A percentile compares a stretch with the other conserved stretches of the same genome.
Evolutionary conservation across 2,888 invertebrate genomes (phyloP).

Genomic region (Dasypogon diadema): DNA sequence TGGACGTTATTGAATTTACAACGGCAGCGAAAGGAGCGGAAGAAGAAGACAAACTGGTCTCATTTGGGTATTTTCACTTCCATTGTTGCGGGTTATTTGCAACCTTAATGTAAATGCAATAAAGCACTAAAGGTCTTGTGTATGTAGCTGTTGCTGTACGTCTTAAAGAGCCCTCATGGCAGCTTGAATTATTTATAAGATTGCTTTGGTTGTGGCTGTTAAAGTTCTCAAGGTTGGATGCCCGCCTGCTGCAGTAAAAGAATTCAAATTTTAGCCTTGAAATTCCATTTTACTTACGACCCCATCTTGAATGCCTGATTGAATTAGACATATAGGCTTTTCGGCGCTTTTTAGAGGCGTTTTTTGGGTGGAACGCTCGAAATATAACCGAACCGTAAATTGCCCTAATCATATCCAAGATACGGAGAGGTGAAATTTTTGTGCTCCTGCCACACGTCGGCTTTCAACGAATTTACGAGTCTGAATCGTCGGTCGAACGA

Average conservation of each 20-base stretch:
- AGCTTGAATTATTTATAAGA: too few relatives aligned
- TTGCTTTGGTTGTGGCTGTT: too few relatives aligned
- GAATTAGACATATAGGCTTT: background rate
- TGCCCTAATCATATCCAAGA: conserved; percentile 19
- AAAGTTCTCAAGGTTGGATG: too few relatives aligned
- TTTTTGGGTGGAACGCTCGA: background rate
- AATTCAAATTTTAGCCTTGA: too few relatives aligned
- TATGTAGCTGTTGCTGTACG: too few relatives aligned
- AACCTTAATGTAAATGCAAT: conserved; percentile 15
- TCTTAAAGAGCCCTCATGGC: too few relatives aligned
- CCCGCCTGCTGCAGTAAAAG: too few relatives aligned
- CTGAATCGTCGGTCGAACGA: background rate
- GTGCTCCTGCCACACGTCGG: conserved; percentile 6
- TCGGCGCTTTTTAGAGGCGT: conserved; percentile 6
- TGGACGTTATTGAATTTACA: conserved; percentile 23
- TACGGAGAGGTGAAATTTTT: background rate
- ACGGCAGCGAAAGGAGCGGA: too few relatives aligned
- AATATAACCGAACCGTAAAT: conserved; percentile 5
- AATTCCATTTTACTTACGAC: background rate
- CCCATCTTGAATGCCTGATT: too few relatives aligned
- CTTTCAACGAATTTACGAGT: background rate
- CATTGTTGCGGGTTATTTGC: conserved; percentile 1
- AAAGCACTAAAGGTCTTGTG: background rate
- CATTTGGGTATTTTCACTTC: background rate
- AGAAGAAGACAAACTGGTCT: background rate